Base-by-base conservation (phyloP, 2,888 invertebrate species). In the Cataglyphis cursor region DNA sequence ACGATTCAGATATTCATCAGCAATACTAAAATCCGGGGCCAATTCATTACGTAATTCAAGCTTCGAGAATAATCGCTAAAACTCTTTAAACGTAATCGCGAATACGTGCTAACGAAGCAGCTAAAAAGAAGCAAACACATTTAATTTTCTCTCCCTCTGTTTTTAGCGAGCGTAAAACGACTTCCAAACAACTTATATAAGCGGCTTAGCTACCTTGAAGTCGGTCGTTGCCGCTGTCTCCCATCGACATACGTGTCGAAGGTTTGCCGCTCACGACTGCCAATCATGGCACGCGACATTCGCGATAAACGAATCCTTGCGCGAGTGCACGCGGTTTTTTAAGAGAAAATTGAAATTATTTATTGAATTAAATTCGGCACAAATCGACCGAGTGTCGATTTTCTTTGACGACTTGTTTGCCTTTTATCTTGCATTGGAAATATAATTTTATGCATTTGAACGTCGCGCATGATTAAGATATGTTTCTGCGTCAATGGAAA, bases 201-300 rank as follows among this genome's bases (percentile, higher is more conserved):
- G 92, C 87, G 78, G 84, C 83, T 90, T 83, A 86, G 93, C 91
- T 90, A 92, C 93, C 94, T 94, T 94, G 93, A 92, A 92, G 91
- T 86, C 93, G 93, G 94, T 93, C 94, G 92, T 94, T 93, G 93
- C 90, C 94, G 92, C 89, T 87, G 88, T 88, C 90, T 88, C 90
- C 82, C 84, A 81, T 76, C 84, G 82, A 54, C 85, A 80, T 89
- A 90, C 84, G 89, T 87, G 86, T 86, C 84, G 86, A 86, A 83
- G 90, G 85, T 89, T 89, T 83, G 84, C 81, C 80, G 74, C 66
- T 73, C 81, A 64, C 87, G 82, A 57, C 73, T 84, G 81, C 83
- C 83, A 89, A 90, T 88, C 90, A 78, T 31, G 41, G 61, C 78
- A 18, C 75, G 35, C 44, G 48, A 70, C 48, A 24, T 35, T 70